Evolutionary conservation across 2,888 invertebrate species (phyloP), one percentile per base, ranked within the genome.

Genomic region (Diaphora mendica): DNA sequence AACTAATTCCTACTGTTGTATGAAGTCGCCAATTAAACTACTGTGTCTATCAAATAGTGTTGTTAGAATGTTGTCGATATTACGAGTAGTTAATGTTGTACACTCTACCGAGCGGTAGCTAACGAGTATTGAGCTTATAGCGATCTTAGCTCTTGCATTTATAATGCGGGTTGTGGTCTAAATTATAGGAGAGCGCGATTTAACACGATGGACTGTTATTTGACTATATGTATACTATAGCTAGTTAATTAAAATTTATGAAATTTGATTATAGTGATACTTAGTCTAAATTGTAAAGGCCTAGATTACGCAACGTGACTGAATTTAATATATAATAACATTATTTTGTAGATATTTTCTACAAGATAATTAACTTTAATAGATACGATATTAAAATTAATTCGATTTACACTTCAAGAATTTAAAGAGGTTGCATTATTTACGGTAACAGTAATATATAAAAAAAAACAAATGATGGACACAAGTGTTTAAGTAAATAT

Each of bases 81-180:
- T 33, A n/a, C n/a, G n/a, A n/a, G n/a, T n/a, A 3, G 59, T 42
- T 67, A 67, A 64, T 68, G 66, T 62, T 59, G 70, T 59, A 39
- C 72, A 66, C 68, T 64, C 30, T 23, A 55, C 42, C 44, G 48
- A 23, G 51, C 73, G 23, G 80, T 73, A 78, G 80, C 78, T 73
- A 77, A 76, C 76, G 67, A 55, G 70, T 39, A 69, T 73, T 70
- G 76, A 77, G 78, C 71, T 74, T 76, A 64, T 71, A 73, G 71
- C 68, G 72, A 77, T 82, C 72, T 81, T 69, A 74, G 76, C 79
- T 70, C 78, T 77, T 77, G 80, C 80, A 82, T 84, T 81, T 84
- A 79, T 80, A 78, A 75, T 64, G 77, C 71, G 72, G 73, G 77
- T 77, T 80, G 79, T 71, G 76, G 81, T 23, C 30, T 59, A 71